Evolutionary conservation across 1,140 invertebrate genomes (phyloP).

Genomic region (Dendroctonus ponderosae): DNA sequence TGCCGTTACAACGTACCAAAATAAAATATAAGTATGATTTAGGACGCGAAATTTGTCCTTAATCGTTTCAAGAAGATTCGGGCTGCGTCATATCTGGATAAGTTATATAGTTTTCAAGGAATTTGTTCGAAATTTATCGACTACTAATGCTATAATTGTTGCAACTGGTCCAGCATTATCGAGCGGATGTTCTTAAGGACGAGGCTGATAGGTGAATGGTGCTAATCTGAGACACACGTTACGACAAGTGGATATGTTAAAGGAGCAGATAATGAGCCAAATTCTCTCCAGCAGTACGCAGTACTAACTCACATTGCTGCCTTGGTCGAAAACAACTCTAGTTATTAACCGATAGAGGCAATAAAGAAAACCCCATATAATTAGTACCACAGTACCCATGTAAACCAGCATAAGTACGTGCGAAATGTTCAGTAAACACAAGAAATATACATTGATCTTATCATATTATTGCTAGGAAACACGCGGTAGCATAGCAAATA

Average conservation of each 20-base stretch:
- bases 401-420: slow-evolving; percentile 8
- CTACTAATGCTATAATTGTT: slow-evolving; percentile 26
- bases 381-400: slow-evolving; percentile 2
- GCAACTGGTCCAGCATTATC: neutral
- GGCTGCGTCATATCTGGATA: neutral
- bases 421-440: slow-evolving; percentile 15
- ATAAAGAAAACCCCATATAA: neutral
- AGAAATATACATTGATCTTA: slow-evolving; percentile 17
- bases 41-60: slow-evolving; percentile 23
- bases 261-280: too few species aligned
- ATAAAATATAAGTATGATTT: slow-evolving; percentile 24
- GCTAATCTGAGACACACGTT: too few species aligned
- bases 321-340: too few species aligned
- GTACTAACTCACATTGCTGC: too few species aligned
- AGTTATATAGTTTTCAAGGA: slow-evolving; percentile 5
- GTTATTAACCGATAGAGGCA: too few species aligned
- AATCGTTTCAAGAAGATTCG: slow-evolving; percentile 26
- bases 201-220: too few species aligned
- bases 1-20: slow-evolving; percentile 18
- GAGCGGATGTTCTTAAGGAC: too few species aligned
- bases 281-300: too few species aligned
- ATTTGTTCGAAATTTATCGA: slow-evolving; percentile 14
- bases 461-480: slow-evolving; percentile 9
- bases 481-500: slow-evolving; percentile 18
- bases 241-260: too few species aligned